These are phyloP conservation scores for Macroglossus sobrinus DNA, from an alignment of 2,113 vertebrate genomes.

Conservation along the genomic window DNA sequence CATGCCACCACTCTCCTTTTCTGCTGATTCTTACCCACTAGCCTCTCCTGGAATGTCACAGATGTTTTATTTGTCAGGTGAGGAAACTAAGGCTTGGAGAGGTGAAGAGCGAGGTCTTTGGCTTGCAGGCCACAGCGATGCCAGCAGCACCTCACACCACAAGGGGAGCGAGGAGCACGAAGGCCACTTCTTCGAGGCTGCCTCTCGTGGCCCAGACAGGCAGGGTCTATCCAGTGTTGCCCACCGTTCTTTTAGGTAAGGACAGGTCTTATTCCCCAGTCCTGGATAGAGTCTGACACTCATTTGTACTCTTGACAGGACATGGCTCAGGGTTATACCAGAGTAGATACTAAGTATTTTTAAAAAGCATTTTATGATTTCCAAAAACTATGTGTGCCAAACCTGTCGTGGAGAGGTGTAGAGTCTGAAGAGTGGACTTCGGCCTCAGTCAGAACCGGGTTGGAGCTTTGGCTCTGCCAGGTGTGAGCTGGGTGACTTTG, in stretches of 20 bases:
- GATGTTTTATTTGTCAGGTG: neutral
- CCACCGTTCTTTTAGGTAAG: neutral
- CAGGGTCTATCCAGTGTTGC: neutral
- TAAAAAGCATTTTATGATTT: neutral
- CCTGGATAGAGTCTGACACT: neutral
- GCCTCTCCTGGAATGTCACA: neutral
- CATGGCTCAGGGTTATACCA: neutral
- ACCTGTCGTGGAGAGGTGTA: neutral
- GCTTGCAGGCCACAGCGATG: neutral
- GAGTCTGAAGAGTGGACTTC: neutral
- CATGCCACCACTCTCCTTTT: neutral
- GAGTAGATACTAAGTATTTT: neutral
- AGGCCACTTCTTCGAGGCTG: neutral
- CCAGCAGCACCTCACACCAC: neutral
- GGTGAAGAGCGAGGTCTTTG: neutral
- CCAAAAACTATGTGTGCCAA: neutral
- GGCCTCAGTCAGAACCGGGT: neutral
- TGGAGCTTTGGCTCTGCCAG: neutral
- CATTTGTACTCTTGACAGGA: neutral
- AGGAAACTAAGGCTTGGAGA: neutral
- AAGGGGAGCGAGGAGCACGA: fast-evolving
- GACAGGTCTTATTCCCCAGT: neutral
- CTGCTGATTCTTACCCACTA: neutral
- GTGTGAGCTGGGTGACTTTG: neutral
- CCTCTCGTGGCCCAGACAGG: neutral